Conservation (phyloP, 2,888 invertebrate species). For the Proisotoma minuta region DNA sequence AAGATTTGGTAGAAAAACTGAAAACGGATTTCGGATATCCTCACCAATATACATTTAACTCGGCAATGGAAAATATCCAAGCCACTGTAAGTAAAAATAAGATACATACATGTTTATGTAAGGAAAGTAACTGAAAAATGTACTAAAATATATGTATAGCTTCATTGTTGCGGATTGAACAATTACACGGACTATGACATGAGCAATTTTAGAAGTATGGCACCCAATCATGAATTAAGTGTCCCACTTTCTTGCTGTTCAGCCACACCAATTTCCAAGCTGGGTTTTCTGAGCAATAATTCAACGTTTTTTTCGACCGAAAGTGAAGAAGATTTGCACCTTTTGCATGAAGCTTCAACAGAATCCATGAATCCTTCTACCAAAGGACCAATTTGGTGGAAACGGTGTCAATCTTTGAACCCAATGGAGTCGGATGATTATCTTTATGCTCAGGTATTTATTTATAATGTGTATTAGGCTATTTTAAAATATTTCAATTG, state of each 20-base stretch:
- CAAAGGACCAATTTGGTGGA: neutral
- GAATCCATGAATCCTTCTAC: neutral
- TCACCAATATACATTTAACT: neutral
- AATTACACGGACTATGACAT: slow-evolving; percentile 1
- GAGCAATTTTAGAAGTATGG: neutral
- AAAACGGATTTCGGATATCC: neutral
- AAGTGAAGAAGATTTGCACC: neutral
- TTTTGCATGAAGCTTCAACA: neutral
- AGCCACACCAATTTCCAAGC: neutral
- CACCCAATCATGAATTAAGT: neutral
- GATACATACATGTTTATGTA: neutral
- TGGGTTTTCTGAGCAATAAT: neutral
- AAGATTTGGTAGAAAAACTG: neutral
- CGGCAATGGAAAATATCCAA: neutral
- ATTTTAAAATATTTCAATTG: neutral
- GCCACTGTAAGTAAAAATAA: neutral
- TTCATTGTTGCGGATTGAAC: neutral
- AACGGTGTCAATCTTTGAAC: neutral
- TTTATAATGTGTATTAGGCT: neutral
- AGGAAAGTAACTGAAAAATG: no score
- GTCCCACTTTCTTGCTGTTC: neutral
- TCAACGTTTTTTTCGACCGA: neutral
- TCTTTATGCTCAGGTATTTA: neutral
- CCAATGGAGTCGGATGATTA: slow-evolving; percentile 5
- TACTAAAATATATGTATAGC: no score